These are phyloP conservation scores for Callaeas wilsoni DNA, from an alignment of 2,113 vertebrate species.

Conservation along the genomic window DNA sequence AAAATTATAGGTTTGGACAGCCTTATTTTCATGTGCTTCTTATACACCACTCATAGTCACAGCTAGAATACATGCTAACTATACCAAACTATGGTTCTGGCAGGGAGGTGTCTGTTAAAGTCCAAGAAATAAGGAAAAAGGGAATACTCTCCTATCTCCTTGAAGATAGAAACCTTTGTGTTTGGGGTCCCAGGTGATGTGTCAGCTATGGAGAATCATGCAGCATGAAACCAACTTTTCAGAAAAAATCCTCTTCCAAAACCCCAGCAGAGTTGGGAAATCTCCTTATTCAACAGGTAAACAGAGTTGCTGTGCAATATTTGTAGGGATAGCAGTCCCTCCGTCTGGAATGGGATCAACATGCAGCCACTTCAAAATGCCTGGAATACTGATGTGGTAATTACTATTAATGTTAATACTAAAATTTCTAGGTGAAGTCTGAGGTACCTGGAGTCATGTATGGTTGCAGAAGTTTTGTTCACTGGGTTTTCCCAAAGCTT, in stretches of 20 bases:
- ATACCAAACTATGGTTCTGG: background rate
- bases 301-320: background rate
- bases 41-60: background rate
- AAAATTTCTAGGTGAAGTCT: background rate
- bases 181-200: background rate
- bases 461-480: background rate
- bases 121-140: background rate
- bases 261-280: background rate
- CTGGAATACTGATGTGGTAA: background rate
- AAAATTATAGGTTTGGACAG: background rate
- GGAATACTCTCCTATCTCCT: background rate
- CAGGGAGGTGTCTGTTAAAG: background rate
- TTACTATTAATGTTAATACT: background rate
- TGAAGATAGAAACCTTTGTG: background rate
- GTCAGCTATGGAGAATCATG: background rate
- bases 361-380: background rate
- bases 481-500: background rate
- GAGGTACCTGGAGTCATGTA: background rate
- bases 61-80: background rate
- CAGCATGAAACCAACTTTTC: background rate
- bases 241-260: background rate
- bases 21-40: background rate
- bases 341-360: background rate
- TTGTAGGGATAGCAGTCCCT: background rate
- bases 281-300: background rate